These are phyloP conservation scores for Bergia sp. DNA, from an alignment of 92 coral and sea anemone species.

Conservation along the genomic window DNA sequence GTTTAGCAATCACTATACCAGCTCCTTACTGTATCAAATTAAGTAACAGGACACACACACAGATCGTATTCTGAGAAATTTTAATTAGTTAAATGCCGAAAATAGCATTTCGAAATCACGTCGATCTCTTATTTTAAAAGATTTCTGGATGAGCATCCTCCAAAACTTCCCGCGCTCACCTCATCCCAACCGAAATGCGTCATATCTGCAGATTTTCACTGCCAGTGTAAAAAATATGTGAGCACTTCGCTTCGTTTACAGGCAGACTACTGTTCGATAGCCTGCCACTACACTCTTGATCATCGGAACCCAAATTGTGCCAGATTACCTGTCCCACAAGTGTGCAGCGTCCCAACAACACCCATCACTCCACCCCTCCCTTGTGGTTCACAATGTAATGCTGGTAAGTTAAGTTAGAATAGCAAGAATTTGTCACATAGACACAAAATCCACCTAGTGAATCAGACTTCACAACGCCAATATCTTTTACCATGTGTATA, in stretches of 20 bases:
- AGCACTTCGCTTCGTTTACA: slow-evolving; percentile 6
- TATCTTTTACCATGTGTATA: too few relatives aligned
- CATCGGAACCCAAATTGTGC: slow-evolving; percentile 73
- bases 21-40: too few relatives aligned
- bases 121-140: too few relatives aligned
- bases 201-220: background rate
- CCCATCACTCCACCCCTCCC: slow-evolving; percentile 55
- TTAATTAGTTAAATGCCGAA: too few relatives aligned
- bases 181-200: background rate
- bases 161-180: background rate
- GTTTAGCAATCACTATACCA: too few relatives aligned
- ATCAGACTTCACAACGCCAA: too few relatives aligned
- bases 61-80: too few relatives aligned
- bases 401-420: slow-evolving; percentile 59
- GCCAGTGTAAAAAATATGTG: background rate
- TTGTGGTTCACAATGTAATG: slow-evolving; percentile 75
- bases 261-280: slow-evolving; percentile 84
- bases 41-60: too few relatives aligned
- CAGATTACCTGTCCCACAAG: slow-evolving; percentile 50
- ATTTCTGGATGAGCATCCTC: too few relatives aligned
- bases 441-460: too few relatives aligned
- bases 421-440: too few relatives aligned
- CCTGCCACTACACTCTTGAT: slow-evolving; percentile 77
- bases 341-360: slow-evolving; percentile 60
- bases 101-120: too few relatives aligned